Conservation (phyloP, 35 echinoderm and acorn worm genomes). For the Lytechinus variegatus region DNA sequence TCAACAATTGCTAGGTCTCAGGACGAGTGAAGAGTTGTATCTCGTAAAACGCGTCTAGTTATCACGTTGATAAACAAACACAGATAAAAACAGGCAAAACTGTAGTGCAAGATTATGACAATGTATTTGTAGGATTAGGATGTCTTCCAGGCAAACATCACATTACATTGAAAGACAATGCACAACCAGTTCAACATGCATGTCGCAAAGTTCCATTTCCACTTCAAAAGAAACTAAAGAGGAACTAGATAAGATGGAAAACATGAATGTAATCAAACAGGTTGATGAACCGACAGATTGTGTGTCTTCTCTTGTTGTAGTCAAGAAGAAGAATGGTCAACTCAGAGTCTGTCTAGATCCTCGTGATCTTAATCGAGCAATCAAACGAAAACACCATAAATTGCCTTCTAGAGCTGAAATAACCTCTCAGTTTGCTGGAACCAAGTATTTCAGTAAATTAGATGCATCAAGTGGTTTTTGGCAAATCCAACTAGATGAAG, state of each 20-base stretch:
- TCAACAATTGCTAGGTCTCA: neutral
- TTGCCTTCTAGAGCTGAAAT: slow-evolving; percentile 70
- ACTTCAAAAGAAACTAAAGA: too few species aligned
- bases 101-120: too few species aligned
- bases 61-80: slow-evolving; percentile 53
- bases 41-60: neutral
- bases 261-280: too few species aligned
- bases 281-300: too few species aligned
- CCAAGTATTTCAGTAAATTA: slow-evolving; percentile 55
- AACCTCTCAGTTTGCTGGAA: slow-evolving; percentile 41
- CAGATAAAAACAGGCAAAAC: too few species aligned
- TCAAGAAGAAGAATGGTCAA: slow-evolving; percentile 51
- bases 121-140: too few species aligned
- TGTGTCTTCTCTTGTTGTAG: slow-evolving; percentile 59
- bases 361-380: slow-evolving; percentile 62
- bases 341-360: slow-evolving; percentile 68
- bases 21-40: neutral
- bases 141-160: too few species aligned
- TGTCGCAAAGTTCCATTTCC: too few species aligned
- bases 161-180: too few species aligned
- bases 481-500: slow-evolving; percentile 68
- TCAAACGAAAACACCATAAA: slow-evolving; percentile 55
- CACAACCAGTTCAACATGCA: too few species aligned
- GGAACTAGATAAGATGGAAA: too few species aligned
- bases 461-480: slow-evolving; percentile 71